Percentiles rank a stretch among this genome's conserved stretches.
Evolutionary conservation across 2,797 vertebrate genomes (phyloP).

Genomic region (Darevskia nairensis): DNA sequence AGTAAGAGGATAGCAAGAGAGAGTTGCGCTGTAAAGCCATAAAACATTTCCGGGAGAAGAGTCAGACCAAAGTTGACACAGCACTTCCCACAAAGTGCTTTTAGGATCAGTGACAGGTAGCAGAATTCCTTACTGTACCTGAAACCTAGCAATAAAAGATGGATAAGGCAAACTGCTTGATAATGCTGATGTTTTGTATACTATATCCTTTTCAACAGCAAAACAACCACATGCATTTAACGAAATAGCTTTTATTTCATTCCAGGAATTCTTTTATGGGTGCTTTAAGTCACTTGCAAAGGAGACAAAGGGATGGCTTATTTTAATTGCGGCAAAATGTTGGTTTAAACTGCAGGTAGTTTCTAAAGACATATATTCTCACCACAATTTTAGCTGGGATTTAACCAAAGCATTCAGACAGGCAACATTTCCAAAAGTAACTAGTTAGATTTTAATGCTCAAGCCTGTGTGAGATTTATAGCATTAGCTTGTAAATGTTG

Average conservation of each 20-base stretch:
- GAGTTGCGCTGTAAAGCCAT: not conserved
- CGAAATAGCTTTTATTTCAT: not conserved
- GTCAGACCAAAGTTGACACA: conserved; percentile 13
- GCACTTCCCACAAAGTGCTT: conserved; percentile 1
- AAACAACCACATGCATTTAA: not conserved
- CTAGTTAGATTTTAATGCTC: conserved; percentile 32
- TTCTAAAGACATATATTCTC: not conserved
- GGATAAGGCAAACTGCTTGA: no score
- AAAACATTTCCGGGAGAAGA: conserved; percentile 7
- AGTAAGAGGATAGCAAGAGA: not conserved
- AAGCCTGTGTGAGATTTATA: conserved; percentile 10
- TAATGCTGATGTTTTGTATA: not conserved
- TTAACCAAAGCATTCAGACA: not conserved
- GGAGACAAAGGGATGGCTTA: not conserved
- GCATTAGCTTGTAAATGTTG: conserved; percentile 24
- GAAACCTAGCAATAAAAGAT: not conserved
- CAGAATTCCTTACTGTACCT: not conserved
- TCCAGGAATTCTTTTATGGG: not conserved
- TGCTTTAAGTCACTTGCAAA: not conserved
- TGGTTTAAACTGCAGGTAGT: not conserved
- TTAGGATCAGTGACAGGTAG: not conserved
- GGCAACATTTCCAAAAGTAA: not conserved
- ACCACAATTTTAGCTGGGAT: not conserved
- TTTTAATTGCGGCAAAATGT: not conserved
- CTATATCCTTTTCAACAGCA: not conserved